These are phyloP conservation scores for Notolabrus celidotus DNA, from an alignment of 2,797 vertebrate genomes.

Conservation along the genomic window DNA sequence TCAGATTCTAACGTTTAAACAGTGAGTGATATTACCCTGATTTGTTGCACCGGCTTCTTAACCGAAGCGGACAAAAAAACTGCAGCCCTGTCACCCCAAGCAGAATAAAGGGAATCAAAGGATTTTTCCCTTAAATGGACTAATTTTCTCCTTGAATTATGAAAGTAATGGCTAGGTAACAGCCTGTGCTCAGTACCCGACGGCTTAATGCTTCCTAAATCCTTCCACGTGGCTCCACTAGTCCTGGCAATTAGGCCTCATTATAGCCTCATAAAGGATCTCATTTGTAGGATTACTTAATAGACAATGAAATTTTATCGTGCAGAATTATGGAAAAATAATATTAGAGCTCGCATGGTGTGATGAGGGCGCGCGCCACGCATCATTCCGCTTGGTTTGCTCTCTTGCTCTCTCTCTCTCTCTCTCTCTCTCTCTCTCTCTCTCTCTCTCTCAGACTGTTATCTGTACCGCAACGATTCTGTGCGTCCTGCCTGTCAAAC, in stretches of 20 bases:
- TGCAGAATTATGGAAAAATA: conserved; percentile 97
- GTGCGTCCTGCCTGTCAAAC: conserved; percentile 71
- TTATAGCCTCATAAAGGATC: conserved; percentile 99
- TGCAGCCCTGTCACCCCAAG: conserved; percentile 87
- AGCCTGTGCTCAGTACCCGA: conserved; percentile 97
- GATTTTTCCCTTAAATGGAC: conserved; percentile 95
- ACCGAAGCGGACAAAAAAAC: conserved; percentile 85
- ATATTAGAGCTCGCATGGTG: conserved; percentile 88
- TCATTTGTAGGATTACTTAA: conserved; percentile 99
- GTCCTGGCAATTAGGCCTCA: conserved; percentile 99
- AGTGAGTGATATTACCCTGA: conserved; percentile 78
- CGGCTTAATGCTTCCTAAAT: conserved; percentile 98
- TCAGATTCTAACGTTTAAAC: conserved; percentile 80
- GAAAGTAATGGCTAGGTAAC: conserved; percentile 99
- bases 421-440: conserved; percentile 39
- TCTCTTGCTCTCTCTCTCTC: conserved; percentile 44
- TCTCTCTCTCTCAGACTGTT: conserved; percentile 57
- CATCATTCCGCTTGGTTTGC: conserved; percentile 89
- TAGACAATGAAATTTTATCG: conserved; percentile 98
- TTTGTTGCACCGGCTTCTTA: conserved; percentile 86
- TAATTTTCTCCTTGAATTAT: conserved; percentile 99
- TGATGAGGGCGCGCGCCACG: conserved; percentile 87
- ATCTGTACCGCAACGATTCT: conserved; percentile 72
- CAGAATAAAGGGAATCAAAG: conserved; percentile 94
- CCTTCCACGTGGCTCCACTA: conserved; percentile 99